Base-by-base conservation (phyloP, 2,797 vertebrate genomes). In the Trichosurus vulpecula region DNA sequence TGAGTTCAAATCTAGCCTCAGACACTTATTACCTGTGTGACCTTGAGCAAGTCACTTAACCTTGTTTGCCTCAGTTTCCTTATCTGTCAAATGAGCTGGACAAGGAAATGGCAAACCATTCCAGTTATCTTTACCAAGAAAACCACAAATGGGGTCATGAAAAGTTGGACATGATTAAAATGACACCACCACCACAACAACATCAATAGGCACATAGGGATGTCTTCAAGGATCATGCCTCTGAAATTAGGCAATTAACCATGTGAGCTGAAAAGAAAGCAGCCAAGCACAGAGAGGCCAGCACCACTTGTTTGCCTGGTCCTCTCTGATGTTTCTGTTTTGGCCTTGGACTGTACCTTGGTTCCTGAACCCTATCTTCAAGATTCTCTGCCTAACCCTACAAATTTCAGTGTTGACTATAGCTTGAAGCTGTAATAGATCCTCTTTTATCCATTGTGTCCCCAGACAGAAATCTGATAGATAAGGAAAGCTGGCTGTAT, bases 321-420 rank as follows among this genome's bases (percentile, higher is more conserved):
- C 61, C 61, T 74, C 16, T n/a, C n/a, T 74, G 66, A 41, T 74
- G n/a, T n/a, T 74, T 74, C n/a, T 74, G n/a, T 41, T 16, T 41
- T 52, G 94, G 91, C 11, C 8, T 66, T 51, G 96, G 90, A 22
- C 35, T 52, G 87, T 51, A 51, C 35, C 31, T 54, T 54, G 31
- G 55, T 54, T 74, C 47, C 6, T 92, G 92, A 19, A 35, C 55
- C 51, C 55, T 91, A 47, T 52, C 52, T n/a, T n/a, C 1, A 30
- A 30, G 66, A n/a, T 92, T 54, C 91, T 87, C 90, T 54, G 52
- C 55, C 41, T 91, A n/a, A 66, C n/a, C 30, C 89, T 74, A 55
- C 30, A 66, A 95, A 92, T 92, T 92, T 53, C 91, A 91, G 53
- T 27, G 92, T 29, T 94, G 91, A 54, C 30, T 30, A 8, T 8